phyloP scores from a whole-genome alignment of 92 coral and sea anemone genomes.

The Parazoanthus swiftii region DNA sequence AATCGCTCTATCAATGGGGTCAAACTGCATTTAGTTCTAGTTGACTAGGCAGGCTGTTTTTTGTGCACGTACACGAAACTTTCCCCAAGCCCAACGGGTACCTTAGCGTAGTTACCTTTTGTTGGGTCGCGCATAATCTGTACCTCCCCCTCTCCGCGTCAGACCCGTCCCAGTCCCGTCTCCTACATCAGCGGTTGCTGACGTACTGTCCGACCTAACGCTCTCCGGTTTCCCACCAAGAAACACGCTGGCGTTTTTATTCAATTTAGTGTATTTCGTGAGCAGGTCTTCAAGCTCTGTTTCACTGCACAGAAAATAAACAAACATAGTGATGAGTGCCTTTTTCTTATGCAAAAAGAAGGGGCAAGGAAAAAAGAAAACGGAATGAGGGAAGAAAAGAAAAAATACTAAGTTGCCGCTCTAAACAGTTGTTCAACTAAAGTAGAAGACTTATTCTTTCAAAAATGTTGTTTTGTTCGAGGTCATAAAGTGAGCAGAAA shows the following conservation, averaged over 20 bases:
- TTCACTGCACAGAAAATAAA: constrained; percentile 59
- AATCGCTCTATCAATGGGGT: neutral
- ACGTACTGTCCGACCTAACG: constrained; percentile 44
- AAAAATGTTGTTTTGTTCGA: too few species aligned
- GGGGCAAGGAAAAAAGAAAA: too few species aligned
- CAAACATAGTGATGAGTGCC: neutral
- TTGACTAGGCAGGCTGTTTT: too few species aligned
- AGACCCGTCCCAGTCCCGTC: constrained; percentile 57
- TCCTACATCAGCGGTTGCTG: constrained; percentile 13
- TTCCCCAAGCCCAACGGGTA: neutral
- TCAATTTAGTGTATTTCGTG: constrained; percentile 84
- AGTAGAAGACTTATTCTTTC: too few species aligned
- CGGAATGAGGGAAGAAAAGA: too few species aligned
- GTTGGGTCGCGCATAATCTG: neutral
- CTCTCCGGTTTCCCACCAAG: constrained; percentile 82
- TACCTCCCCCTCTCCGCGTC: constrained; percentile 53
- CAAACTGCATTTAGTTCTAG: neutral
- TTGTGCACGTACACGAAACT: too few species aligned
- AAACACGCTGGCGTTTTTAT: constrained; percentile 93
- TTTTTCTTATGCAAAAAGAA: too few species aligned
- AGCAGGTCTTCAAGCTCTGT: constrained; percentile 91
- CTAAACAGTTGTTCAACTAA: too few species aligned
- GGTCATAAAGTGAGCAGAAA: too few species aligned
- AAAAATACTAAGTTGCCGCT: too few species aligned
- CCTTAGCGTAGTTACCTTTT: neutral